These are phyloP conservation scores for Adoxophyes honmai DNA, from an alignment of 1,140 invertebrate species.

Conservation along the genomic window DNA sequence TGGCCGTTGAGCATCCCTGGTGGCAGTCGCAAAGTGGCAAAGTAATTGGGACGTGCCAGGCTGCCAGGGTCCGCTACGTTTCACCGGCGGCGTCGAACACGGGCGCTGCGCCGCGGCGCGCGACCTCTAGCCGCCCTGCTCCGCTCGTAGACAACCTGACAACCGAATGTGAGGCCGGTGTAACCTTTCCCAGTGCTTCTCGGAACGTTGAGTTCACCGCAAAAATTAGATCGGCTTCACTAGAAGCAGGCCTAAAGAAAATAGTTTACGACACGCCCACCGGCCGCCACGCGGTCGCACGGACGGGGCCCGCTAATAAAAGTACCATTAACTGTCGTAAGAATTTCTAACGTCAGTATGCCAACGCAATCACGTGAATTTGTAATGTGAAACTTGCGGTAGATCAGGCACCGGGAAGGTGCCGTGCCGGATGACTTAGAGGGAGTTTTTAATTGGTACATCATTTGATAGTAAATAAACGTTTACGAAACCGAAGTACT, in stretches of 20 bases:
- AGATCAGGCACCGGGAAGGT: conserved; percentile 42
- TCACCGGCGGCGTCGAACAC: not conserved
- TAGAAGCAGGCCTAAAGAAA: conserved; percentile 44
- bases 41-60: too few species aligned
- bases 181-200: conserved; percentile 29
- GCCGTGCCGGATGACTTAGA: not conserved
- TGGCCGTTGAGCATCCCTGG: too few species aligned
- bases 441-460: too few species aligned
- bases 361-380: conserved; percentile 51
- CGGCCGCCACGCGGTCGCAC: conserved; percentile 44
- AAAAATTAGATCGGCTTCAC: conserved; percentile 45
- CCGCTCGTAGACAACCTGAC: conserved; percentile 15
- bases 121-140: conserved; percentile 11
- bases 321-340: conserved; percentile 46
- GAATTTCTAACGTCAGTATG: conserved; percentile 35
- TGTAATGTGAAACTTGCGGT: conserved; percentile 38
- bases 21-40: too few species aligned
- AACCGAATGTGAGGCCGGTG: conserved; percentile 5
- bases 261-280: conserved; percentile 64
- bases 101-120: not conserved
- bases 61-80: too few species aligned
- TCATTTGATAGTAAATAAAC: too few species aligned
- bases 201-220: conserved; percentile 42
- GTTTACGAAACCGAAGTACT: too few species aligned
- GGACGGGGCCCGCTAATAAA: conserved; percentile 47